phyloP scores from a whole-genome alignment of 2,888 invertebrate species.

The Hypsopygia costalis region DNA sequence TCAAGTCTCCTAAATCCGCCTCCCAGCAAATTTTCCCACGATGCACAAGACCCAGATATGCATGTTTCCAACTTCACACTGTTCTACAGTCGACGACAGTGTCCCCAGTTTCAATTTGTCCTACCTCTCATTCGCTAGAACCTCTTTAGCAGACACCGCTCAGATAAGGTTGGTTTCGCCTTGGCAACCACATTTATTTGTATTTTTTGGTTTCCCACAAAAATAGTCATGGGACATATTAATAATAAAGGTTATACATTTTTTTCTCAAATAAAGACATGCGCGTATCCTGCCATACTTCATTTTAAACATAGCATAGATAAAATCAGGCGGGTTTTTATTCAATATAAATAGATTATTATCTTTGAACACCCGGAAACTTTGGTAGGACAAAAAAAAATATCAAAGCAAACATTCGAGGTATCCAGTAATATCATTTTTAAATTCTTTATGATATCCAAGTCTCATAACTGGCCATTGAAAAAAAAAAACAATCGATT shows the following conservation, averaged over 20 bases:
- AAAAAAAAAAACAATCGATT: constrained; percentile 20
- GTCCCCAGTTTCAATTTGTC: too few species aligned
- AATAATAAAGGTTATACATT: constrained; percentile 8
- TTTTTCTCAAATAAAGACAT: constrained; percentile 17
- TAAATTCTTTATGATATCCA: constrained; percentile 58
- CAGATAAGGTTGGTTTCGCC: too few species aligned
- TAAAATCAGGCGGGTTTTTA: constrained; percentile 40
- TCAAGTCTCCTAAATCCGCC: too few species aligned
- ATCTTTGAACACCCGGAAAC: constrained; percentile 51
- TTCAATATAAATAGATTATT: constrained; percentile 45
- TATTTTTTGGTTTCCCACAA: not conserved
- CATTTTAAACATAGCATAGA: constrained; percentile 42
- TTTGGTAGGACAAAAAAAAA: constrained; percentile 32
- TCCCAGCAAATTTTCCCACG: too few species aligned
- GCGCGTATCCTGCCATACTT: constrained; percentile 30
- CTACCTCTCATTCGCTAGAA: too few species aligned
- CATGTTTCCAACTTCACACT: too few species aligned
- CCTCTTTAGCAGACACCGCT: too few species aligned
- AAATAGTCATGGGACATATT: constrained; percentile 6
- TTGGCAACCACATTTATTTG: too few species aligned
- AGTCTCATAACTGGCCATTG: constrained; percentile 36
- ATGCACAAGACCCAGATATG: too few species aligned
- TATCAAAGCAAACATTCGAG: constrained; percentile 51
- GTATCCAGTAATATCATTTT: constrained; percentile 57
- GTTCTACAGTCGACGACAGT: too few species aligned